phyloP scores from a whole-genome alignment of 92 coral and sea anemone genomes.

The Zoanthus gigantus region DNA sequence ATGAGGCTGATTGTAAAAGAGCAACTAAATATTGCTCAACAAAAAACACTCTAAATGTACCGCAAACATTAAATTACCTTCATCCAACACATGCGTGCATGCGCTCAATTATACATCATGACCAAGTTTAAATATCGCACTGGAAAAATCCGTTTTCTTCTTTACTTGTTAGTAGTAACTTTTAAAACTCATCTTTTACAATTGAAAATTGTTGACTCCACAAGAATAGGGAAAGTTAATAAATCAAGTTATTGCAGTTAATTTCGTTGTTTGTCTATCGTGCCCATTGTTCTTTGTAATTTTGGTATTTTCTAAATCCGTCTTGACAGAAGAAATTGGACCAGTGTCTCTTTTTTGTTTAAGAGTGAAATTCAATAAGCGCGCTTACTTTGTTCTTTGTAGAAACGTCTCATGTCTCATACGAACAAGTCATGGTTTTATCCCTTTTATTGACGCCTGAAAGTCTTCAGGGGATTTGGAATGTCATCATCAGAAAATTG shows the following conservation, averaged over 20 bases:
- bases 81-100: too few species aligned
- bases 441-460: constrained; percentile 1
- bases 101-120: background rate
- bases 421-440: background rate
- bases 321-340: constrained; percentile 16
- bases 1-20: too few species aligned
- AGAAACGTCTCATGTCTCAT: background rate
- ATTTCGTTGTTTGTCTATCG: constrained; percentile 18
- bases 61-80: background rate
- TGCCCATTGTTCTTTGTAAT: background rate
- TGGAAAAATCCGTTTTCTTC: too few species aligned
- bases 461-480: background rate
- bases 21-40: too few species aligned
- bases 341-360: background rate
- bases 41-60: too few species aligned
- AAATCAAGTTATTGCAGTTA: constrained; percentile 13
- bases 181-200: too few species aligned
- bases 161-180: too few species aligned
- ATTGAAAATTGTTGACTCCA: background rate
- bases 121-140: background rate
- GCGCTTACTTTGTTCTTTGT: constrained; percentile 10
- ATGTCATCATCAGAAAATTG: background rate
- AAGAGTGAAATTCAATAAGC: constrained; percentile 8
- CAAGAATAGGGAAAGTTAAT: background rate
- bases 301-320: background rate